phyloP scores from a whole-genome alignment of 2,113 vertebrate genomes.

The Urocynchramus pylzowi region DNA sequence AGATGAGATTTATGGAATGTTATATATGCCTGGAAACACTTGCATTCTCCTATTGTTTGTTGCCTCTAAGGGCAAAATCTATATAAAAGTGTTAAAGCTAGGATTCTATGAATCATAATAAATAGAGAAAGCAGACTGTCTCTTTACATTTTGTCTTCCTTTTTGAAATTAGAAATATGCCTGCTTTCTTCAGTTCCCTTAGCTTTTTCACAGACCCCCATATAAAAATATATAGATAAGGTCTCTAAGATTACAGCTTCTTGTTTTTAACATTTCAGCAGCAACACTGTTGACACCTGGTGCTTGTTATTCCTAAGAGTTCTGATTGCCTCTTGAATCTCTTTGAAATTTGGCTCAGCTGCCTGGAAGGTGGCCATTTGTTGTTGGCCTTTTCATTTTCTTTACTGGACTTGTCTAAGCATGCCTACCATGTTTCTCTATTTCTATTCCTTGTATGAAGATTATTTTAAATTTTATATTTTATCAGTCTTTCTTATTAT shows the following conservation, averaged over 20 bases:
- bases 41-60: not conserved
- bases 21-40: not conserved
- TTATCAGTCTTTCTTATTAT: not conserved
- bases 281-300: not conserved
- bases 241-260: not conserved
- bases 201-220: not conserved
- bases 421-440: not conserved
- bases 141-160: not conserved
- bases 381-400: constrained; percentile 14
- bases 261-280: not conserved
- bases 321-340: constrained; percentile 34
- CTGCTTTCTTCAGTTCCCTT: not conserved
- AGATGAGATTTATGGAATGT: not conserved
- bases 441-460: not conserved
- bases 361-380: constrained; percentile 20
- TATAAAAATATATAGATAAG: not conserved
- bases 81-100: not conserved
- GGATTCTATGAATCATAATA: not conserved
- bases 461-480: not conserved
- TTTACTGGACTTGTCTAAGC: not conserved
- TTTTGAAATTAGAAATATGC: not conserved
- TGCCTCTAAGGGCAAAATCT: not conserved
- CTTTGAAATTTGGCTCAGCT: constrained; percentile 24
- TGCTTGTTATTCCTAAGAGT: constrained; percentile 27
- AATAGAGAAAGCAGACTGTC: constrained; percentile 1